Evolutionary conservation across 1,140 invertebrate species (phyloP).

Genomic region (Paraescarpia echinospica): DNA sequence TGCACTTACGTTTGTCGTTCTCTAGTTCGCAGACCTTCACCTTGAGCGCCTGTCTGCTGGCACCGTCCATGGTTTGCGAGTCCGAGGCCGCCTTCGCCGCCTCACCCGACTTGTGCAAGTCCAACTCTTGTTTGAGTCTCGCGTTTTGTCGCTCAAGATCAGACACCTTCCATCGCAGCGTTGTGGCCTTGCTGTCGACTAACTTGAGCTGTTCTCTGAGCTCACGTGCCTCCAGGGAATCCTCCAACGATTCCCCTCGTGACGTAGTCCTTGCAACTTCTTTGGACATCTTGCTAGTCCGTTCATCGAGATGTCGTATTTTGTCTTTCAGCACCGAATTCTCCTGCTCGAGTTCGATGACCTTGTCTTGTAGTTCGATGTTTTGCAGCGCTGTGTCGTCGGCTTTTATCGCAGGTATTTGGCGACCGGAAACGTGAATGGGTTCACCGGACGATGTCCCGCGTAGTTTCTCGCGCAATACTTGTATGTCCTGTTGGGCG

Average conservation of each 20-base stretch:
- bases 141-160: slow-evolving; percentile 35
- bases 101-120: slow-evolving; percentile 24
- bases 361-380: slow-evolving; percentile 42
- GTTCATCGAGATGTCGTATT: slow-evolving; percentile 64
- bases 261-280: slow-evolving; percentile 16
- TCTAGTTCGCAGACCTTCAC: slow-evolving; percentile 50
- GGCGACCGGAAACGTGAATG: slow-evolving; percentile 29
- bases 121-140: slow-evolving; percentile 21
- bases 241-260: slow-evolving; percentile 12
- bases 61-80: not conserved
- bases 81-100: slow-evolving; percentile 12
- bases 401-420: slow-evolving; percentile 35
- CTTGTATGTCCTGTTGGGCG: slow-evolving; percentile 74
- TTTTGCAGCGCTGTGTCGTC: slow-evolving; percentile 48
- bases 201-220: slow-evolving; percentile 29
- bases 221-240: slow-evolving; percentile 45
- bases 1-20: slow-evolving; percentile 50
- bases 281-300: slow-evolving; percentile 33
- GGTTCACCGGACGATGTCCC: slow-evolving; percentile 62
- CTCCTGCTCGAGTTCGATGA: slow-evolving; percentile 38
- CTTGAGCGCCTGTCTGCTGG: slow-evolving; percentile 33
- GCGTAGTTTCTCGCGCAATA: slow-evolving; percentile 73
- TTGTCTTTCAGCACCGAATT: slow-evolving; percentile 62
- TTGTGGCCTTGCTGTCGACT: slow-evolving; percentile 31
- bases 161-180: slow-evolving; percentile 32